Evolutionary conservation across 2,888 invertebrate genomes (phyloP).

Genomic region (Caenorhabditis panamensis): DNA sequence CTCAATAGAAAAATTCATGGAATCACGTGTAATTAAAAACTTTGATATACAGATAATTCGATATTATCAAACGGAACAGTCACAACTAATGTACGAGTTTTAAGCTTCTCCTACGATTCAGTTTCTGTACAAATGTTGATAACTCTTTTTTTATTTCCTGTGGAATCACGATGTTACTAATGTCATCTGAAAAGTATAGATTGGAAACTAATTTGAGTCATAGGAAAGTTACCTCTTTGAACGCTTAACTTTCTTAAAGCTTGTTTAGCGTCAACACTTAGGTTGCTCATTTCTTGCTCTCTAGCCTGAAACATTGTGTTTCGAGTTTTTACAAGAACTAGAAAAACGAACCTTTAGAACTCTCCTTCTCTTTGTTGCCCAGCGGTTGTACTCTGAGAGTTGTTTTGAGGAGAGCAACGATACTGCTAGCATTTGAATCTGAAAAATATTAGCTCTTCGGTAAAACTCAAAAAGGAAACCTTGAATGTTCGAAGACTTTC

Average conservation of each 20-base stretch:
- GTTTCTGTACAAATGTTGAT: constrained; percentile 56
- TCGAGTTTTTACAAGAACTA: not conserved
- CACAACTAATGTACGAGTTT: constrained; percentile 44
- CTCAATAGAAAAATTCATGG: too few relatives aligned
- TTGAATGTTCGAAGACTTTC: constrained; percentile 74
- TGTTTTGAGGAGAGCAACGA: constrained; percentile 75
- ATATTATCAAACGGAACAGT: too few relatives aligned
- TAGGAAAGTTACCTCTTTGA: constrained; percentile 33
- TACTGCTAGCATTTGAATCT: constrained; percentile 79
- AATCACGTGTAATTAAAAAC: too few relatives aligned
- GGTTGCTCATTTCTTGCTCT: constrained; percentile 68
- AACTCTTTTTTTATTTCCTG: constrained; percentile 59
- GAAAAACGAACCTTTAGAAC: constrained; percentile 61
- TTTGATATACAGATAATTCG: too few relatives aligned
- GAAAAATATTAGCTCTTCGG: not conserved
- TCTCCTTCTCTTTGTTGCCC: constrained; percentile 74
- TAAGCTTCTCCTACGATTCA: constrained; percentile 64
- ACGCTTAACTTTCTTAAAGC: constrained; percentile 66
- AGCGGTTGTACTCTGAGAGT: constrained; percentile 74
- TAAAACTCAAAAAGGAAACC: constrained; percentile 43
- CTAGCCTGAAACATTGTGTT: constrained; percentile 59
- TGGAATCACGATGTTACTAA: constrained; percentile 46
- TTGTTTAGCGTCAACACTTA: constrained; percentile 66
- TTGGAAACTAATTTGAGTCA: not conserved
- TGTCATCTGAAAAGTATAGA: constrained; percentile 29